Evolutionary conservation across 92 coral and sea anemone genomes (phyloP), one percentile per base, ranked within the genome.

Genomic region (Micromussa lordhowensis): DNA sequence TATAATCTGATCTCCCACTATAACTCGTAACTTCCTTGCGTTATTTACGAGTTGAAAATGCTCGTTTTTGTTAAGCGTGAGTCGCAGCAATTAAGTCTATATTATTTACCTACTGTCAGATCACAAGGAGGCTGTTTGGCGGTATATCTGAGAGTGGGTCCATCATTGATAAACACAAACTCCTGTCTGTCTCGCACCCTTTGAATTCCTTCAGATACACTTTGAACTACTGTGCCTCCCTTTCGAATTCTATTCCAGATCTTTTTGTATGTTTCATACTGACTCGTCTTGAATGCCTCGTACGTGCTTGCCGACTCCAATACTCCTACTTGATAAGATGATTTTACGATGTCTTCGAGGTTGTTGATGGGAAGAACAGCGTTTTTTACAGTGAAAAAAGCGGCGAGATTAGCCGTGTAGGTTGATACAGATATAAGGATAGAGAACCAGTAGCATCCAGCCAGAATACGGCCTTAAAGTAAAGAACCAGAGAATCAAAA

Each of bases 371-470:
- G 96, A 13, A 8, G 4, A 16, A 49, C 82, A 8, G 89, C 78
- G 85, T 83, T 88, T 29, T 93, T 91, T 44, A 93, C 96, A 16
- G 95, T 93, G 57, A 93, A 87, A 84, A 87, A 93, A 1, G 95
- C 95, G 5, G 89, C 96, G 17, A 93, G 77, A 53, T 93, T 93
- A 9, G 96, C 96, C 0, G 95, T 90, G 84, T 93, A 93, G 17
- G 95, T 87, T 32, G 95, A 87, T 15, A 90, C 81, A 87, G 83
- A 90, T 13, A 93, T 89, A 22, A 93, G 88, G 17, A 93, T 90
- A 16, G 83, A 78, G 77, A 90, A 90, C 96, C 96, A 91, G 90
- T 91, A 93, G 58, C 93, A 89, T 28, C 91, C 94, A 15, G 92
- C 74, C 26, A 93, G 88, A 51, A 93, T 63, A 8, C 96, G 94